Base-by-base conservation (phyloP, 2,797 vertebrate species). In the Rhinogobio ventralis region DNA sequence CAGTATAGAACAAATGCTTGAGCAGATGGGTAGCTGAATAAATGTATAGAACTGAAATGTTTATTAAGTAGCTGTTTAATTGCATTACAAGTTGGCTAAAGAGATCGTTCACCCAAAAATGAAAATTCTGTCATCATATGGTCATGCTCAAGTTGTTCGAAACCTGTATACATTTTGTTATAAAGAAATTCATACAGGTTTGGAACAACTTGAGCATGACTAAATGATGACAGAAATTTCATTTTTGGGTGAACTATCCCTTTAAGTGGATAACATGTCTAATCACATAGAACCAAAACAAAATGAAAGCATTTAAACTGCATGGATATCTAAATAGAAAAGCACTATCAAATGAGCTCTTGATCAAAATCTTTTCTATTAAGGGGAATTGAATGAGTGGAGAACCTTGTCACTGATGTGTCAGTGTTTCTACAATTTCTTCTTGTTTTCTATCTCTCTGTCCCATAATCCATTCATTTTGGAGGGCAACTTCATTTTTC, bases 401-500 rank as follows among this genome's bases (percentile, higher is more conserved):
- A 64, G 30, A 53, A 15, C 33, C 46, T 78, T 75, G 6, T 72
- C 30, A 62, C 45, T 67, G 30, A 72, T 67, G 46, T 81, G 77
- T 67, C 42, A 62, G 60, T 36, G 28, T 55, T 57, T 72, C 86
- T 87, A 82, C 60, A 57, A 81, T 45, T 57, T 72, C 30, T 30
- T 88, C n/a, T 79, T 53, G 55, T 57, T 67, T 64, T 79, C 42
- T 71, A 69, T 78, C 78, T 76, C 75, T 71, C 68, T 82, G 85
- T 69, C 68, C 66, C 81, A 76, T 83, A 85, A 87, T 66, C 74
- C 83, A 76, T 86, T 88, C 86, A 87, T 76, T 80, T 85, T 87
- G 69, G 88, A 89, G 90, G 80, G 86, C 86, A 84, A 90, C 87
- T 92, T 85, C 4, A 87, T 93, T 92, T 91, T 87, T 86, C 71